A percentile compares a stretch with the other conserved stretches of the same genome.
phyloP scores from a whole-genome alignment of 2,888 invertebrate species.

The Gisinianus flammeolus region DNA sequence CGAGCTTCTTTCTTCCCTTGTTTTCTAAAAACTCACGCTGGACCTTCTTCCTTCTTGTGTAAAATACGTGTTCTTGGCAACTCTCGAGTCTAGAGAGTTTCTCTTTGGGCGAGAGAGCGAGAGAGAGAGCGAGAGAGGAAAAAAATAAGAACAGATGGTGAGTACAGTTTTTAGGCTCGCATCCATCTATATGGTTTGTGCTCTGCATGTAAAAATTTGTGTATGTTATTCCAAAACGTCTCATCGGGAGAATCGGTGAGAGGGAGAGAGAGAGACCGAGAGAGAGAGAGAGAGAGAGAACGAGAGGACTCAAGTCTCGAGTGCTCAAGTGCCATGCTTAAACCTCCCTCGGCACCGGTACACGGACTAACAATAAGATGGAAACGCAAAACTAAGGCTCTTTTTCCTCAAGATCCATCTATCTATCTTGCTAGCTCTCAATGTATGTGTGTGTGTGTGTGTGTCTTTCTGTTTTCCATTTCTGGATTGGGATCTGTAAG shows the following conservation, averaged over 20 bases:
- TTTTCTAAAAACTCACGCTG: no score
- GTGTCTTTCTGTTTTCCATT: neutral
- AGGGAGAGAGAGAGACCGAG: neutral
- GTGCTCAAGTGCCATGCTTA: no score
- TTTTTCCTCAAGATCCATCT: neutral
- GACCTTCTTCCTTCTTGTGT: constrained; percentile 14
- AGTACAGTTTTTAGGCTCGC: constrained; percentile 29
- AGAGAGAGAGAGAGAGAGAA: constrained; percentile 7
- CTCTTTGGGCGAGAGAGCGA: no score
- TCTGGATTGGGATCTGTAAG: neutral
- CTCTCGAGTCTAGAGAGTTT: neutral
- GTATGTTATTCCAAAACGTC: no score
- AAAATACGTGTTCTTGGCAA: neutral
- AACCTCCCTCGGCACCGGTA: no score
- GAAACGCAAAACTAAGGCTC: neutral
- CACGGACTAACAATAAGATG: no score
- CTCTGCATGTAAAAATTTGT: constrained; percentile 37
- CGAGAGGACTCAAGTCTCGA: no score
- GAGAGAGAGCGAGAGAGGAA: neutral
- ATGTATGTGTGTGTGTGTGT: no score
- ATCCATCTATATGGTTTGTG: constrained; percentile 40
- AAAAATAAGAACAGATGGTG: constrained; percentile 39
- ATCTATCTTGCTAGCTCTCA: neutral
- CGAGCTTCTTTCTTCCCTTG: neutral
- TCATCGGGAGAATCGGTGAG: neutral